Evolutionary conservation across 2,113 vertebrate genomes (phyloP), one percentile per base, ranked within the genome.

Genomic region (Sorex fumeus): DNA sequence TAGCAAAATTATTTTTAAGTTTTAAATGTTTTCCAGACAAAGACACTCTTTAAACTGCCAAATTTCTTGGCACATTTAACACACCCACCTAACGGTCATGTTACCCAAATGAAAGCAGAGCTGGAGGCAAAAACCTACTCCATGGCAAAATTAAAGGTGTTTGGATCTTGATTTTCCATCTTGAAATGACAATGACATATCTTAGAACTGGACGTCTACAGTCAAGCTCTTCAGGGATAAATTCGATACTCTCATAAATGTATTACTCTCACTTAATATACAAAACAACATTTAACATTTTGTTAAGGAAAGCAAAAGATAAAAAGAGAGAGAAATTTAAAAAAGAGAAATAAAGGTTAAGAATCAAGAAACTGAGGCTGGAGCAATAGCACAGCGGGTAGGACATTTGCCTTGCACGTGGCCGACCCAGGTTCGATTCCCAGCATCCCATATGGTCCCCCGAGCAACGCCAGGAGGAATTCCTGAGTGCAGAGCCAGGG

Each of bases 1-100:
- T 74, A 95, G 89, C 69, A 92, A 93, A 91, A 47, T 62, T 62
- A 87, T 78, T 93, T 93, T 75, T 4, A 85, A 91, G 67, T 88
- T 88, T 67, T 62, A 84, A 91, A 89, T 72, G 70, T 95, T 92
- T 95, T 95, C 36, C 89, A 93, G 64, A 92, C 45, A 36, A 66
- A 86, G 50, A 69, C 92, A 74, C 32, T 60, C 75, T 64, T 77
- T 78, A 76, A 75, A 71, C 32, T 84, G 69, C 72, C 74, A 16
- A 81, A 40, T 11, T 12, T 50, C 75, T 75, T 91, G 79, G 67
- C 67, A 81, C 53, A 79, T 45, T 82, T 60, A 75, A 70, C 74
- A 28, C 8, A 11, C n/a, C 45, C 30, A 53, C 34, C 36, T 43
- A 57, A 19, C 10, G 10, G 45, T 60, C 62, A 78, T 57, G 16